Evolutionary conservation across 2,888 invertebrate species (phyloP).

Genomic region (Lingula anatina): DNA sequence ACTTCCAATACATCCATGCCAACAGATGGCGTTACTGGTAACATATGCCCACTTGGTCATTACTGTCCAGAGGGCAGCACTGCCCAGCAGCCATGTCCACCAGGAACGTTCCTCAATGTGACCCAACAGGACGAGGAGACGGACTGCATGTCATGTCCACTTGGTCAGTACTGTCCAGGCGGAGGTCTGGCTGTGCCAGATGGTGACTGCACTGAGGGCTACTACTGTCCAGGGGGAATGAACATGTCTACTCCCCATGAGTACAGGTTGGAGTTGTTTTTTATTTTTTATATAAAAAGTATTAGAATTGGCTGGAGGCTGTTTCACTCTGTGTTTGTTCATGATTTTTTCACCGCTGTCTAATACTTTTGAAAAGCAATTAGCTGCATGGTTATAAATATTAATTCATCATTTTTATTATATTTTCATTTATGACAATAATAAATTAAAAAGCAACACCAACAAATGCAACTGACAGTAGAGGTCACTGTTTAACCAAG

Average conservation of each 20-base stretch:
- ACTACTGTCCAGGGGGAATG: constrained; percentile 43
- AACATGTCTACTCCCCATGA: constrained; percentile 33
- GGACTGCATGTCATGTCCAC: constrained; percentile 36
- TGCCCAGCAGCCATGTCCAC: constrained; percentile 21
- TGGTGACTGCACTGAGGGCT: constrained; percentile 39
- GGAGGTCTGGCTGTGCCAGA: constrained; percentile 25
- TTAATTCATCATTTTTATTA: no score
- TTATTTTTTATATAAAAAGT: no score
- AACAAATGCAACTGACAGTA: no score
- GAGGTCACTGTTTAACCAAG: no score
- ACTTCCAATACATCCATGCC: constrained; percentile 26
- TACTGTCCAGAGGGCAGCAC: constrained; percentile 36
- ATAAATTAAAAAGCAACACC: no score
- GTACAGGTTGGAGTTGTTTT: constrained; percentile 31
- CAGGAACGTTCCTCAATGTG: constrained; percentile 36
- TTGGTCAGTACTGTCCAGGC: constrained; percentile 38
- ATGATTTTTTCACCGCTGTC: no score
- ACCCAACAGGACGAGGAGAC: constrained; percentile 22
- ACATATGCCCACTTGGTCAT: constrained; percentile 39
- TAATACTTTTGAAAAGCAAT: no score
- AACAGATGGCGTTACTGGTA: constrained; percentile 32
- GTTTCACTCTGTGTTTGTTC: no score
- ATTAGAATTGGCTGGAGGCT: no score
- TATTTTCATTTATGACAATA: no score
- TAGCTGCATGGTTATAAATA: no score